Base-by-base conservation (phyloP, 2,888 invertebrate genomes). In the Deilephila porcellus region DNA sequence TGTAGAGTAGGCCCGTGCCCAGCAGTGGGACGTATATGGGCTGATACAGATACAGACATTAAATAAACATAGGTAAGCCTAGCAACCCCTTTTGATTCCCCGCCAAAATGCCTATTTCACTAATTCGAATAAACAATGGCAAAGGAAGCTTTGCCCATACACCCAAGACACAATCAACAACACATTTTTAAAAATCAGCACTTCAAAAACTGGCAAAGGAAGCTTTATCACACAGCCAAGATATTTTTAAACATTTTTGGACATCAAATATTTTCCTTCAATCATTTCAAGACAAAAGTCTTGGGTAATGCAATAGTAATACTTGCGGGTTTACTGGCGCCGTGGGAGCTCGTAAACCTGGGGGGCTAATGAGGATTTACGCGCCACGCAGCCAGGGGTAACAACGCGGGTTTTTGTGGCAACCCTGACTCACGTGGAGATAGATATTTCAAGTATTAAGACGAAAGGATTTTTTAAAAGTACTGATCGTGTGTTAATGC, bases 281-380 rank as follows among this genome's bases (percentile, higher is more conserved):
- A 63, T 63, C 56, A 63, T 45, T 32, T 78, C 76, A 76, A 77
- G 78, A 85, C 87, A 88, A 85, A 87, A 91, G 92, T 86, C 91
- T 88, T 91, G 88, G 91, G 91, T 90, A 87, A 88, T 88, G 91
- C 91, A 92, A 87, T 86, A 86, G 91, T 90, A 89, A 90, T 82
- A 76, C 76, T 74, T 72, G 76, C 76, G 79, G 86, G 85, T 94
- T 95, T 95, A 95, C 90, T 91, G 87, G 85, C 93, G 91, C 89
- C 87, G 82, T 89, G 94, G 93, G 94, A 92, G 75, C 79, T 86
- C 89, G 88, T 93, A 90, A 93, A 93, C 89, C 89, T 79, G 84
- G 82, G 85, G 84, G 88, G 88, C 90, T 93, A 95, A 95, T 94
- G 93, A 94, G 91, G 91, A 95, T 95, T 94, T 95, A 95, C 92